Conservation (phyloP, 2,888 invertebrate species). For the Eumacrocentrus americanus region DNA sequence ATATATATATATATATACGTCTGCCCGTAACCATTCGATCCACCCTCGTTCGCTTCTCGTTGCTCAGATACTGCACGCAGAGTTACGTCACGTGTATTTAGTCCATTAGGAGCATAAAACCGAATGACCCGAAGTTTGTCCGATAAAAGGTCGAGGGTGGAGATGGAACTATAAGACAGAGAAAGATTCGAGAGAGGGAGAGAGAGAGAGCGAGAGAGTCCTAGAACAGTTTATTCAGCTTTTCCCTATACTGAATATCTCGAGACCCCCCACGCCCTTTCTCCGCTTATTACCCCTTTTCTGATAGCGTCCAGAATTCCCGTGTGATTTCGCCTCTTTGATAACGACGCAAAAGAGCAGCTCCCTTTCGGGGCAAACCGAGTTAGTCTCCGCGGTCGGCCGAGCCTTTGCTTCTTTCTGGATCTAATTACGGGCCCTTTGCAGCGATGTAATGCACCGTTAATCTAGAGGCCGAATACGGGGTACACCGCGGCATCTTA, state of each 20-base stretch:
- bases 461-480: slow-evolving; percentile 46
- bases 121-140: slow-evolving; percentile 52
- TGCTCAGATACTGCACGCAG: slow-evolving; percentile 38
- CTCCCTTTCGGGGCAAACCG: slow-evolving; percentile 53
- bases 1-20: too few species aligned
- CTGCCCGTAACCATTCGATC: slow-evolving; percentile 29
- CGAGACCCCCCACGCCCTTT: neutral
- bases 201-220: neutral
- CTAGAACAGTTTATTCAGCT: slow-evolving; percentile 4
- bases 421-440: slow-evolving; percentile 58
- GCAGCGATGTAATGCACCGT: slow-evolving; percentile 56
- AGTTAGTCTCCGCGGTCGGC: slow-evolving; percentile 56
- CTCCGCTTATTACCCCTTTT: neutral
- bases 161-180: neutral
- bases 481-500: slow-evolving; percentile 25
- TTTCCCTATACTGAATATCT: slow-evolving; percentile 9
- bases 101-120: slow-evolving; percentile 51
- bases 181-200: neutral
- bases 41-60: slow-evolving; percentile 38
- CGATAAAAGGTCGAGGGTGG: slow-evolving; percentile 44
- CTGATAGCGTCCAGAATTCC: slow-evolving; percentile 15
- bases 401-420: slow-evolving; percentile 60
- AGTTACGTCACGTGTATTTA: slow-evolving; percentile 48
- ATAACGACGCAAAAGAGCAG: slow-evolving; percentile 48
- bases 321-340: slow-evolving; percentile 42